These are phyloP conservation scores for Drosophila lutescens DNA, from an alignment of 2,888 invertebrate species.

Conservation along the genomic window DNA sequence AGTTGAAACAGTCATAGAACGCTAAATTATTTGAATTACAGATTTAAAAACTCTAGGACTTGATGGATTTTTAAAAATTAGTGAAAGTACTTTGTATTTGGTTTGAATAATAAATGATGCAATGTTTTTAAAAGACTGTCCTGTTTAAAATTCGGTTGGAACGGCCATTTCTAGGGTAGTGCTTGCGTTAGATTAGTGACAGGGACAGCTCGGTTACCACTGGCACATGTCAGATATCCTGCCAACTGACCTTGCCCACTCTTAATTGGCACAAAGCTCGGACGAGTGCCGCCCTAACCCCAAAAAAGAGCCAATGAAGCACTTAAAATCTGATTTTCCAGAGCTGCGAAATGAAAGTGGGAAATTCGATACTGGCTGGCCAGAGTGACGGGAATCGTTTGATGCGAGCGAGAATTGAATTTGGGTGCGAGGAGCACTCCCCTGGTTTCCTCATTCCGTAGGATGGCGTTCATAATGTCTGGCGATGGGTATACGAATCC, in stretches of 20 bases:
- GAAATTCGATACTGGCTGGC: conserved; percentile 27
- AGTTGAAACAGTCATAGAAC: not conserved
- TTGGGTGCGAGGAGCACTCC: conserved; percentile 4
- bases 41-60: not conserved
- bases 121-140: not conserved
- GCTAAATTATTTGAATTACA: not conserved
- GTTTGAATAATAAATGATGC: not conserved
- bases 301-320: conserved; percentile 26
- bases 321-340: conserved; percentile 29
- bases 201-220: not conserved
- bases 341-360: conserved; percentile 35
- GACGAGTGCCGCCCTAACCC: conserved; percentile 16
- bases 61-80: not conserved
- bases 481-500: conserved; percentile 1
- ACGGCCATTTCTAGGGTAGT: not conserved
- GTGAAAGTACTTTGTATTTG: not conserved
- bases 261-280: conserved; percentile 62
- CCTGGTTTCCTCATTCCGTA: too few relatives aligned
- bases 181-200: conserved; percentile 8
- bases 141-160: not conserved
- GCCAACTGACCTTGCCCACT: conserved; percentile 18
- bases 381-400: conserved; percentile 17
- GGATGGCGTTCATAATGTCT: not conserved
- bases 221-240: conserved; percentile 9
- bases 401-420: conserved; percentile 35